phyloP scores from a whole-genome alignment of 2,113 vertebrate species.

The Oryzias woworae region DNA sequence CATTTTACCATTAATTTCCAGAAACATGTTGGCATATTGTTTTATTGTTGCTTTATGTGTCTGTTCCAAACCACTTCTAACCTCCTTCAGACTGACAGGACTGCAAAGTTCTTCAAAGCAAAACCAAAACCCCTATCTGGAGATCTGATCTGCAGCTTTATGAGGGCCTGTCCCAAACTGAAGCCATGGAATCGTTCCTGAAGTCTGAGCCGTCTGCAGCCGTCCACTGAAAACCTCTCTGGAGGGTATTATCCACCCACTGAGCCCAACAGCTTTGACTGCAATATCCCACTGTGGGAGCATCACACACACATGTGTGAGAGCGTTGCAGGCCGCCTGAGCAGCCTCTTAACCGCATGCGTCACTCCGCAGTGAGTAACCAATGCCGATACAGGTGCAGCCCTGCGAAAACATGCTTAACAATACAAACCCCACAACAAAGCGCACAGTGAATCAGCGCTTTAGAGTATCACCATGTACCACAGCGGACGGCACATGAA shows the following conservation, averaged over 20 bases:
- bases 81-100: constrained; percentile 3
- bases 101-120: not conserved
- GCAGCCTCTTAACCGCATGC: constrained; percentile 43
- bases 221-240: constrained; percentile 45
- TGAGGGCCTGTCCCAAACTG: not conserved
- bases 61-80: not conserved
- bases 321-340: constrained; percentile 15
- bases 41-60: not conserved
- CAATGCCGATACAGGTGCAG: constrained; percentile 38
- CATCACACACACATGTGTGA: constrained; percentile 24
- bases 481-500: not conserved
- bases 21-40: constrained; percentile 57
- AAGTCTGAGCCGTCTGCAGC: constrained; percentile 22
- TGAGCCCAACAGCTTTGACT: constrained; percentile 53
- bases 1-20: constrained; percentile 67
- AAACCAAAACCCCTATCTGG: not conserved
- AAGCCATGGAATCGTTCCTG: constrained; percentile 4
- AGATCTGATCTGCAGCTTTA: not conserved
- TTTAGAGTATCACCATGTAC: constrained; percentile 5
- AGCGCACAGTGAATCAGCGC: constrained; percentile 33
- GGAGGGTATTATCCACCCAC: constrained; percentile 56
- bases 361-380: constrained; percentile 51
- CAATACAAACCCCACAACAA: constrained; percentile 12
- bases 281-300: constrained; percentile 54
- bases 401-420: constrained; percentile 22